Base-by-base conservation (phyloP, 2,113 vertebrate species). In the Labeo rohita region DNA sequence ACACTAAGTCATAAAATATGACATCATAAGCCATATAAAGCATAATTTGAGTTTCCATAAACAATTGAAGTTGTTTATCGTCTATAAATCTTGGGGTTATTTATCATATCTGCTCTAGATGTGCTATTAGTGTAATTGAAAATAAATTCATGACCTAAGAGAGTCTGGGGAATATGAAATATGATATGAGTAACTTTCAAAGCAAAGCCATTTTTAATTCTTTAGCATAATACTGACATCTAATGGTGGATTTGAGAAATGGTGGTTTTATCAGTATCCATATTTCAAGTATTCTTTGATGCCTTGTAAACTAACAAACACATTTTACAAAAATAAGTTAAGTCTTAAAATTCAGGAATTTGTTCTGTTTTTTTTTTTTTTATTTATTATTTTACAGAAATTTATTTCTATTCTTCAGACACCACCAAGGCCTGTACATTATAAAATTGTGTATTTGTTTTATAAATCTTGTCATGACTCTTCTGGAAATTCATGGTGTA, bases 191-290 rank as follows among this genome's bases (percentile, higher is more conserved):
- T 21, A 45, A n/a, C 15, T 13, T 72, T 9, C 8, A 52, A n/a
- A 79, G 18, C 16, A 47, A 54, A 47, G 47, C 11, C 68, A 54
- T 49, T 8, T 39, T 34, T 66, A 23, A 47, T 47, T 23, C 8
- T 18, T 52, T 54, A 82, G 45, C 56, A 45, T 47, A 54, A 70
- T 9, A 76, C 59, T 87, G 85, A 66, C 80, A 87, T 68, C 85
- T 87, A 76, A 81, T 68, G 72, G 61, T 81, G 45, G 34, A 52
- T 43, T 52, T 9, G 11, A 49, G 45, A 74, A 74, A 43, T 45
- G 4, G 4, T 45, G 36, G 18, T 6, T 12, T 16, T 45, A 43
- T 21, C 36, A 21, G 8, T 43, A 61, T n/a, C 8, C 21, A 61
- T 23, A 61, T 61, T 61, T 61, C 8, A 61, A 61, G n/a, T 23